phyloP scores from a whole-genome alignment of 1,140 invertebrate species.

The Nephotettix cincticeps region DNA sequence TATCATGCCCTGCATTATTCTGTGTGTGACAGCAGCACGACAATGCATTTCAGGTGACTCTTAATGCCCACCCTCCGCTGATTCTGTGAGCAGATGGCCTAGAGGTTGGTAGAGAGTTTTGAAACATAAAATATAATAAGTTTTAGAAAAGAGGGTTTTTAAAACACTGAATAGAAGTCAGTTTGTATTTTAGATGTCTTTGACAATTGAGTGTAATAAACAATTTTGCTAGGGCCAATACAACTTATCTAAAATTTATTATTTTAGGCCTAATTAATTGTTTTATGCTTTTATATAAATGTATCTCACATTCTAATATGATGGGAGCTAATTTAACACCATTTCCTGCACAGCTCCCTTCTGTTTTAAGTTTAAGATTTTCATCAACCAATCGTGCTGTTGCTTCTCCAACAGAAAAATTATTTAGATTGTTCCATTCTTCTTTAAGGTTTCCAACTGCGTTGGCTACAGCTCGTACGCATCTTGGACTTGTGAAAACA shows the following conservation, averaged over 20 bases:
- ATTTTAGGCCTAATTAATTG: neutral
- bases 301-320: neutral
- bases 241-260: neutral
- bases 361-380: neutral
- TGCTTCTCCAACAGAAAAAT: neutral
- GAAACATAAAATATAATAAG: too few relatives aligned
- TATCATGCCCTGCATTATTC: too few relatives aligned
- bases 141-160: neutral
- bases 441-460: neutral
- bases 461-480: neutral
- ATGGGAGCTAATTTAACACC: slow-evolving; percentile 1
- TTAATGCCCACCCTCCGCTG: too few relatives aligned
- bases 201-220: neutral
- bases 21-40: too few relatives aligned
- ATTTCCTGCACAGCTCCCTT: neutral
- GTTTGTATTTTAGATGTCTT: too few relatives aligned
- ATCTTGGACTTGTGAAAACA: slow-evolving; percentile 6
- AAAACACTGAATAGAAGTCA: neutral
- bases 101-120: too few relatives aligned
- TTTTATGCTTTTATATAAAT: neutral
- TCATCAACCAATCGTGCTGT: neutral
- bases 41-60: too few relatives aligned
- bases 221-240: neutral
- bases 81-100: too few relatives aligned
- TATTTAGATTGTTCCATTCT: neutral